Base-by-base conservation (phyloP, 2,888 invertebrate genomes). In the Cosmorhoe ocellata region DNA sequence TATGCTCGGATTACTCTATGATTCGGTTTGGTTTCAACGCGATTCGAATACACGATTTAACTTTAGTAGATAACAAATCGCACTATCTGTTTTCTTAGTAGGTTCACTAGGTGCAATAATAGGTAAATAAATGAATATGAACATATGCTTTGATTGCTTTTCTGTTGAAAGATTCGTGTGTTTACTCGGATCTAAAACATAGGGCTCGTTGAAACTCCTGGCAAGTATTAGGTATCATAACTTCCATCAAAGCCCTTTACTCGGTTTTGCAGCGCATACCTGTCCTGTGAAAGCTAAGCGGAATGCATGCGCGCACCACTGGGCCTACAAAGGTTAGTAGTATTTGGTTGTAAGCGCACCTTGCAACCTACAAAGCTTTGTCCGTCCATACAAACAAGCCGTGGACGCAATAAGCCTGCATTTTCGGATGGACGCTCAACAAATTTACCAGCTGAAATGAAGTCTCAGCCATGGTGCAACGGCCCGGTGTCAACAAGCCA, bases 401-500 rank as follows among this genome's bases (percentile, higher is more conserved):
- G 71, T 79, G 79, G 76, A 75, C 72, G 86, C 88, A 89, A 89
- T 88, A 89, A 87, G 78, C 79, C 69, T 73, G 78, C 82, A 76
- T 79, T 86, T 86, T 82, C 76, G 78, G 79, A 74, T 73, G 76
- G 74, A 70, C 78, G 73, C 76, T 83, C 81, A 74, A 83, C 88
- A 87, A 86, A 87, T 87, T 87, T 84, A 74, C 86, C 79, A 76
- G 81, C 79, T 74, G 83, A 80, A 86, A 88, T 86, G 83, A 87
- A 87, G 84, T 83, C 78, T 76, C 79, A 72, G 75, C 74, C 73
- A 69, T 67, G 74, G 79, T 75, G 74, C 76, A 74, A 67, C 74
- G 67, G 71, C 70, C 68, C 67, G 79, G 71, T 82, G 84, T 84
- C 84, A 83, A 82, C 83, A 81, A 72, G 71, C 79, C 76, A 79